Evolutionary conservation across 2,797 vertebrate genomes (phyloP).

Genomic region (Lepilemur ruficaudatus): DNA sequence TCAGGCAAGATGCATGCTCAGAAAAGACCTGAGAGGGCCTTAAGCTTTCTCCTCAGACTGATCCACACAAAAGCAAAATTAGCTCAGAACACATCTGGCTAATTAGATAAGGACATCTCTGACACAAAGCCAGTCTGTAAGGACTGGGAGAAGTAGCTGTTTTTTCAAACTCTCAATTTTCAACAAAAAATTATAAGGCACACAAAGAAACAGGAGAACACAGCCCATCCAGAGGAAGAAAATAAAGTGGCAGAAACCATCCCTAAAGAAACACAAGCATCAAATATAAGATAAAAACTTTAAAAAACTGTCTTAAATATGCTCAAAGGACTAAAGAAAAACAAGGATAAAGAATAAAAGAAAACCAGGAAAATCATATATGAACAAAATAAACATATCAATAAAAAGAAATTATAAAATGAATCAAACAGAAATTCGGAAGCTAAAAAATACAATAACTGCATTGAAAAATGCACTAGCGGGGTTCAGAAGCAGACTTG

Average conservation of each 20-base stretch:
- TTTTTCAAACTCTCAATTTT: background rate
- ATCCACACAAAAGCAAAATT: background rate
- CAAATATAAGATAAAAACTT: background rate
- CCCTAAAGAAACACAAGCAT: background rate
- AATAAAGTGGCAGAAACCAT: background rate
- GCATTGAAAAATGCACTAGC: background rate
- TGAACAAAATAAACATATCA: background rate
- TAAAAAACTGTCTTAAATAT: background rate
- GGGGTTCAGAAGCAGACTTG: background rate
- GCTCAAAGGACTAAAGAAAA: background rate
- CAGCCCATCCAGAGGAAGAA: background rate
- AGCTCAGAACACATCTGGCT: background rate
- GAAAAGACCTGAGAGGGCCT: background rate
- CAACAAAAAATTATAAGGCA: background rate
- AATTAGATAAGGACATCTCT: background rate
- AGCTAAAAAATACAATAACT: background rate
- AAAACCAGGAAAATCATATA: background rate
- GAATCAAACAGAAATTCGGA: background rate
- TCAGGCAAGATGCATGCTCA: background rate
- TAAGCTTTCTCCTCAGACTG: background rate
- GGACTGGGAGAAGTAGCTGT: background rate
- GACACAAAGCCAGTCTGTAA: background rate
- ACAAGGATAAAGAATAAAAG: background rate
- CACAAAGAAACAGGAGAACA: background rate
- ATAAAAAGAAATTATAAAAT: background rate